These are phyloP conservation scores for Zaprionus lachaisei DNA, from an alignment of 1,140 invertebrate species.

Conservation along the genomic window DNA sequence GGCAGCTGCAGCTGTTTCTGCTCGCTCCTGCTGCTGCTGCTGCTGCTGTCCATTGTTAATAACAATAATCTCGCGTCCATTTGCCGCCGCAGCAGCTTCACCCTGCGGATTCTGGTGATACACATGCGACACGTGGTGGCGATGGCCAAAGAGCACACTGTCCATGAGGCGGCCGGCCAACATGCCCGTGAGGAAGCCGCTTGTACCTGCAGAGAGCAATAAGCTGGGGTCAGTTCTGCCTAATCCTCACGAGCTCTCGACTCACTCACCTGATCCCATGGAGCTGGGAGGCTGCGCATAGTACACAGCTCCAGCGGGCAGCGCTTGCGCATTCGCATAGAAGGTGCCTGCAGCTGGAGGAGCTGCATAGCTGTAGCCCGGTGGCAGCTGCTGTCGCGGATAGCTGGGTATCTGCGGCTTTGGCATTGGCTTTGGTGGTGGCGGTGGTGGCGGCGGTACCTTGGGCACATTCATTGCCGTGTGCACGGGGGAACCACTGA, in stretches of 20 bases:
- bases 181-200: constrained; percentile 62
- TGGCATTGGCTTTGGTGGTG: constrained; percentile 41
- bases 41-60: constrained; percentile 63
- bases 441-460: constrained; percentile 50
- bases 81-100: constrained; percentile 17
- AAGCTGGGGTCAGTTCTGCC: neutral
- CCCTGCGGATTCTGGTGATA: constrained; percentile 53
- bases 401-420: constrained; percentile 62
- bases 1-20: neutral
- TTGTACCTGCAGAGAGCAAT: constrained; percentile 37
- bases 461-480: constrained; percentile 68
- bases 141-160: constrained; percentile 55
- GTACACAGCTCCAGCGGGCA: constrained; percentile 67
- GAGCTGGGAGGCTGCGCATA: constrained; percentile 64
- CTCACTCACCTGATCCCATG: constrained; percentile 51
- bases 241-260: neutral
- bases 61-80: constrained; percentile 62
- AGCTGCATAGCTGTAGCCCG: constrained; percentile 53
- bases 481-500: constrained; percentile 72
- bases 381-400: constrained; percentile 66
- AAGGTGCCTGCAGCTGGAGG: constrained; percentile 47
- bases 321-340: constrained; percentile 61
- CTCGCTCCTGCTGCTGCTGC: neutral
- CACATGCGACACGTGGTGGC: constrained; percentile 50
- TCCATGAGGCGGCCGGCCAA: constrained; percentile 63